Evolutionary conservation across 2,888 invertebrate genomes (phyloP), one percentile per base, ranked within the genome.

Genomic region (Eupithecia insigniata): DNA sequence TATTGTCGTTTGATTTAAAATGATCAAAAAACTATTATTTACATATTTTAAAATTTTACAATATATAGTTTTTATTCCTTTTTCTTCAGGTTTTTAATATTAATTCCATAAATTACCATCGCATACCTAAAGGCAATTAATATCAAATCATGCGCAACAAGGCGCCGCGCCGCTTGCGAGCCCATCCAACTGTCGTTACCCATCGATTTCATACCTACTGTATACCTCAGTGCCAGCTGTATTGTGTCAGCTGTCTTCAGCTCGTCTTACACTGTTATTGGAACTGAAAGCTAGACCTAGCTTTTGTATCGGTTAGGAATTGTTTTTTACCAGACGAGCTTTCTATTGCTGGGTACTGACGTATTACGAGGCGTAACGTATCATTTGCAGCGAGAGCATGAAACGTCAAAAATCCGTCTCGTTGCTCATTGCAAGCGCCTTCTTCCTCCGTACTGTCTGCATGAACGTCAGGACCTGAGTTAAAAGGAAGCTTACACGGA

Each of bases 141-240:
- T 76, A 77, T 73, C 60, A 61, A 73, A 79, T 77, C 73, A 74
- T 65, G n/a, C 62, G 67, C 67, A 70, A 71, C 73, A 61, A 64
- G 60, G 74, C 78, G 73, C 78, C 76, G 74, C 78, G 73, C 78
- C 76, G 61, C 46, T 22, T 73, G 78, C 76, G 76, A 87, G 87
- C 88, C 89, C 84, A 91, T 91, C 85, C 83, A 83, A 89, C 88
- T 88, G 86, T 85, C 90, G 90, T 91, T 91, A 91, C 83, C 76
- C 78, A 91, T 91, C 89, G 91, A 90, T 90, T 85, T 51, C 78
- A 61, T 12, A 61, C 61, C 28, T 32, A 30, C 61, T 18, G 1
- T 12, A 28, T 36, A 36, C 36, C 34, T 36, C 36, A 3, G 36
- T 36, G 12, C 12, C 22, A 55, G 90, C 89, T 88, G 88, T 89